phyloP scores from a whole-genome alignment of 2,113 vertebrate species.

The Mobula hypostoma region DNA sequence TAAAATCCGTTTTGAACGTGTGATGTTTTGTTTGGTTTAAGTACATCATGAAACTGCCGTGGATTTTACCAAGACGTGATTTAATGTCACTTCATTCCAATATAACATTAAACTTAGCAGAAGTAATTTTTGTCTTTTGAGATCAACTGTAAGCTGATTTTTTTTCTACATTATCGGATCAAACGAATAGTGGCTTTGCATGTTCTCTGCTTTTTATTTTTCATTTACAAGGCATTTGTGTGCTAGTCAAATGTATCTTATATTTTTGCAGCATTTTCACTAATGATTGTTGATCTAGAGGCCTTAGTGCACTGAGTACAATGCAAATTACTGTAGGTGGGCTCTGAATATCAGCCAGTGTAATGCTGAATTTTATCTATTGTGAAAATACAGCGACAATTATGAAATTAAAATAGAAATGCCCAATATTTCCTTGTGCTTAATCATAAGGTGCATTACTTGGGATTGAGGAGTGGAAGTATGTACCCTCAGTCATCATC shows the following conservation, averaged over 20 bases:
- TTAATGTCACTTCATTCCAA: neutral
- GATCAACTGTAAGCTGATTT: no score
- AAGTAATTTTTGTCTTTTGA: neutral
- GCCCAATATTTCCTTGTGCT: neutral
- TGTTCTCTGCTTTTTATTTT: neutral
- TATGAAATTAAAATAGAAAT: neutral
- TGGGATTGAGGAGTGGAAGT: neutral
- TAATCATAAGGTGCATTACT: neutral
- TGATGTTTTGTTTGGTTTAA: neutral
- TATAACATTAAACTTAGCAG: neutral
- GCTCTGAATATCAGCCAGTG: neutral
- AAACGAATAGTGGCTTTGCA: neutral
- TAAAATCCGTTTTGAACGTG: neutral
- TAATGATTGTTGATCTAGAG: neutral
- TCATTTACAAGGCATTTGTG: neutral
- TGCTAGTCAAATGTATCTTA: neutral
- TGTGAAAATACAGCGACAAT: neutral
- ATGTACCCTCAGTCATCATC: neutral
- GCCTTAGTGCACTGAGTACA: neutral
- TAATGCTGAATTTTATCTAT: neutral
- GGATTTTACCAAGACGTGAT: neutral
- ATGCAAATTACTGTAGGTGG: neutral
- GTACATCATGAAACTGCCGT: neutral
- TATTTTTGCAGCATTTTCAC: neutral
- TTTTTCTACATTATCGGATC: neutral